These are phyloP conservation scores for Caenorhabditis panamensis DNA, from an alignment of 2,888 invertebrate species.

Conservation along the genomic window DNA sequence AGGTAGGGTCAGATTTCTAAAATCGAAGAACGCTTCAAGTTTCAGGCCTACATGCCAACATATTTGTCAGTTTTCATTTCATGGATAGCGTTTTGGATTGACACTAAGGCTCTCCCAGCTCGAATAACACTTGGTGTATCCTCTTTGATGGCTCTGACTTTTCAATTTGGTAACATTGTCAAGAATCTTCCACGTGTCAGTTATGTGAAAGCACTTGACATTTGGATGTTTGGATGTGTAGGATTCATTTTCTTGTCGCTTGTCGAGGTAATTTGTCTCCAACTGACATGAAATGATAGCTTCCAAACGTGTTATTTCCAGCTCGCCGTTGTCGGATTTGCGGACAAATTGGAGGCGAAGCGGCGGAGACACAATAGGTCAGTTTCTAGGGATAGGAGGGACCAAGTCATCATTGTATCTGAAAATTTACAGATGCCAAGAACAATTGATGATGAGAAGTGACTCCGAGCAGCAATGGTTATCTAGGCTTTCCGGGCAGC, in stretches of 20 bases:
- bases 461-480: slow-evolving; percentile 80
- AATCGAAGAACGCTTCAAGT: background rate
- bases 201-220: slow-evolving; percentile 80
- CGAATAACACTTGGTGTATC: slow-evolving; percentile 80
- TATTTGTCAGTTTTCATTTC: slow-evolving; percentile 81
- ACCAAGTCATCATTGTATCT: background rate
- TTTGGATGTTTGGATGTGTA: slow-evolving; percentile 81
- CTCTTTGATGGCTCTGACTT: slow-evolving; percentile 79
- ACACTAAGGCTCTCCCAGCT: slow-evolving; percentile 80
- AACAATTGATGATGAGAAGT: slow-evolving; percentile 75
- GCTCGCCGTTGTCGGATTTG: slow-evolving; percentile 81
- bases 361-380: slow-evolving; percentile 62
- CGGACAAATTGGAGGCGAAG: slow-evolving; percentile 77
- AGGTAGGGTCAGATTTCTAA: slow-evolving; percentile 66
- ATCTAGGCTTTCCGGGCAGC: slow-evolving; percentile 60
- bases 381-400: background rate
- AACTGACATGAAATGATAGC: slow-evolving; percentile 8
- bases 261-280: slow-evolving; percentile 71
- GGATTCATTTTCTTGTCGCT: slow-evolving; percentile 81
- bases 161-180: slow-evolving; percentile 81
- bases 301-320: slow-evolving; percentile 54
- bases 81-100: slow-evolving; percentile 82
- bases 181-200: slow-evolving; percentile 80
- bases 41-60: slow-evolving; percentile 81
- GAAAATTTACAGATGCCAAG: slow-evolving; percentile 61